Conservation (phyloP, 2,113 vertebrate species). For the Ictidomys tridecemlineatus region DNA sequence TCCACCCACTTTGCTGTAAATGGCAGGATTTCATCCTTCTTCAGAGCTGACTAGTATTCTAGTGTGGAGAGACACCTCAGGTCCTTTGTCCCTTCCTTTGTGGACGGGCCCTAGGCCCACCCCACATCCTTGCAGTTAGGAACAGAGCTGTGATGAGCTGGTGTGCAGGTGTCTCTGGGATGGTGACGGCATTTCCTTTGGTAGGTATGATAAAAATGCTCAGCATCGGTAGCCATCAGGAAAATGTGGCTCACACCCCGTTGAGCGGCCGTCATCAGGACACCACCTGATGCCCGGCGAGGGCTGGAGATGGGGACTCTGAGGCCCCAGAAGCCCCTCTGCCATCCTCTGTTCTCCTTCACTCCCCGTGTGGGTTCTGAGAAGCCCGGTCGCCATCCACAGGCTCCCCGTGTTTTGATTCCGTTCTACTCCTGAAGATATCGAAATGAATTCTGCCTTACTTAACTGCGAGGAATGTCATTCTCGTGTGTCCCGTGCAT, state of each 20-base stretch:
- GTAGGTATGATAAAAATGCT: background rate
- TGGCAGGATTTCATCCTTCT: background rate
- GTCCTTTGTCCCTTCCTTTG: background rate
- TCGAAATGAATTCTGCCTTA: background rate
- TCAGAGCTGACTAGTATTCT: background rate
- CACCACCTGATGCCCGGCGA: background rate
- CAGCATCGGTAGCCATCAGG: background rate
- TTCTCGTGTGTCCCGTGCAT: rapidly evolving
- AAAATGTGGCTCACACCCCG: background rate
- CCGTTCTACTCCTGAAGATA: background rate
- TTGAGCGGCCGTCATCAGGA: background rate
- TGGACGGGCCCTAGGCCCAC: background rate
- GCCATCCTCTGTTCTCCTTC: no score
- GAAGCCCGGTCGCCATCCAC: background rate
- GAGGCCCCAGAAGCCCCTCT: background rate
- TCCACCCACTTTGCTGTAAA: background rate
- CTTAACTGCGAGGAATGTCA: background rate
- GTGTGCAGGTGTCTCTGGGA: background rate
- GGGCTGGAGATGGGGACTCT: background rate
- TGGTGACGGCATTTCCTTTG: background rate
- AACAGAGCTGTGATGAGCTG: background rate
- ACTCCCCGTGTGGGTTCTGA: background rate
- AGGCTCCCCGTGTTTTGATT: background rate
- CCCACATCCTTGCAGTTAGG: background rate
- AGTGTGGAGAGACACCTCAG: no score